Conservation (phyloP, 2,113 vertebrate species). For the Carassius auratus region DNA sequence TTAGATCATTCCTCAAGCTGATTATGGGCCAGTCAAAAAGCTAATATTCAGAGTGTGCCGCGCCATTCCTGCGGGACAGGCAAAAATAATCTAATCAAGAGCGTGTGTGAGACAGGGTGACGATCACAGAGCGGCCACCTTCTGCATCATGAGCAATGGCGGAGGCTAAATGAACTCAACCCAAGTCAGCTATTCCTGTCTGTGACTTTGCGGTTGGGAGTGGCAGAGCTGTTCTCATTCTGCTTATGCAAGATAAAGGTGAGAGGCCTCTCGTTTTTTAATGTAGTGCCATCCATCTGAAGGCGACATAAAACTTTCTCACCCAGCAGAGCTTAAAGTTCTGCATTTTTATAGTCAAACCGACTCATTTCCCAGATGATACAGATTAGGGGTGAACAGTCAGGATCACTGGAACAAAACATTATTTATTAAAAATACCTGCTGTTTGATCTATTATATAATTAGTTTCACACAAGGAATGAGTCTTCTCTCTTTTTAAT, state of each 20-base stretch:
- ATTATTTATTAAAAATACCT: background rate
- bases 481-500: background rate
- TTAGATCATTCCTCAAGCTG: slow-evolving; percentile 59
- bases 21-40: slow-evolving; percentile 54
- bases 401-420: background rate
- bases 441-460: background rate
- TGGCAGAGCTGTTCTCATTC: slow-evolving; percentile 42
- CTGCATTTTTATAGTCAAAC: background rate
- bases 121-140: slow-evolving; percentile 42
- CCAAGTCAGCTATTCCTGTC: slow-evolving; percentile 51
- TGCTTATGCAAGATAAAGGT: slow-evolving; percentile 34
- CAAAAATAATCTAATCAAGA: slow-evolving; percentile 50
- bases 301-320: slow-evolving; percentile 26
- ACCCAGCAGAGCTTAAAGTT: background rate
- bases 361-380: background rate
- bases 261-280: slow-evolving; percentile 6
- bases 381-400: background rate
- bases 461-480: background rate
- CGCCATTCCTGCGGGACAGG: slow-evolving; percentile 37
- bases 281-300: slow-evolving; percentile 15
- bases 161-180: slow-evolving; percentile 40
- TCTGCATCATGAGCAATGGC: slow-evolving; percentile 40
- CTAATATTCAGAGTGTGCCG: slow-evolving; percentile 52
- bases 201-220: slow-evolving; percentile 35
- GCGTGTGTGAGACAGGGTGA: slow-evolving; percentile 29